Conservation (phyloP, 2,113 vertebrate species). For the Pithys albifrons region DNA sequence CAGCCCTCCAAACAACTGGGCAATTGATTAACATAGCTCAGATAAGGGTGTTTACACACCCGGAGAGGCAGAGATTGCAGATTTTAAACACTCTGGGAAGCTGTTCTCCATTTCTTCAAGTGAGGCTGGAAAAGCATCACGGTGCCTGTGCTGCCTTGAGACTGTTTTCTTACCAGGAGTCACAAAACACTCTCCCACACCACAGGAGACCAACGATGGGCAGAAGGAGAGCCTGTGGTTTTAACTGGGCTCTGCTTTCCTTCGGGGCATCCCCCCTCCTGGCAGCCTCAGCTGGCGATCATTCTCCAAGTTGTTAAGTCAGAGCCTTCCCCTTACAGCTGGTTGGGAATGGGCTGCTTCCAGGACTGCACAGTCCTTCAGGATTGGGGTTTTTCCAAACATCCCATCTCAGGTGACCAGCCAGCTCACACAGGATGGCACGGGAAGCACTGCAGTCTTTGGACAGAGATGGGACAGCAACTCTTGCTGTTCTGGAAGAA, state of each 20-base stretch:
- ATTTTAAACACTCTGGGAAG: background rate
- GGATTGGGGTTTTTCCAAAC: fast-evolving
- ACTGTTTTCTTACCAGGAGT: background rate
- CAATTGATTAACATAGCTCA: conserved; percentile 18
- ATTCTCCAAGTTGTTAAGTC: background rate
- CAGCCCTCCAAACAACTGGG: conserved; percentile 29
- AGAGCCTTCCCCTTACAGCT: background rate
- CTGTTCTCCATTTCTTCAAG: background rate
- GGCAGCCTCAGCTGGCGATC: background rate
- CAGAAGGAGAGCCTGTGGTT: background rate
- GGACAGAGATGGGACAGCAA: background rate
- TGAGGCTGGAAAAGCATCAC: background rate
- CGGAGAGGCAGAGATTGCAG: background rate
- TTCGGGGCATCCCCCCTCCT: fast-evolving
- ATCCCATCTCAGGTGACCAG: background rate
- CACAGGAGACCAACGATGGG: fast-evolving
- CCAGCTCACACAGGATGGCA: background rate
- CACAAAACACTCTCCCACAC: background rate
- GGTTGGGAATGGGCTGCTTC: fast-evolving
- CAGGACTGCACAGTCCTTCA: background rate
- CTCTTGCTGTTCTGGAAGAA: background rate
- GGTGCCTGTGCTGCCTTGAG: fast-evolving
- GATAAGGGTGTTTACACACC: conserved; percentile 44
- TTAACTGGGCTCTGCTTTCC: background rate
- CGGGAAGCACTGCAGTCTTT: background rate